These are phyloP conservation scores for Mormyrops boulengeri DNA, from an alignment of 2,797 vertebrate genomes.

Conservation along the genomic window DNA sequence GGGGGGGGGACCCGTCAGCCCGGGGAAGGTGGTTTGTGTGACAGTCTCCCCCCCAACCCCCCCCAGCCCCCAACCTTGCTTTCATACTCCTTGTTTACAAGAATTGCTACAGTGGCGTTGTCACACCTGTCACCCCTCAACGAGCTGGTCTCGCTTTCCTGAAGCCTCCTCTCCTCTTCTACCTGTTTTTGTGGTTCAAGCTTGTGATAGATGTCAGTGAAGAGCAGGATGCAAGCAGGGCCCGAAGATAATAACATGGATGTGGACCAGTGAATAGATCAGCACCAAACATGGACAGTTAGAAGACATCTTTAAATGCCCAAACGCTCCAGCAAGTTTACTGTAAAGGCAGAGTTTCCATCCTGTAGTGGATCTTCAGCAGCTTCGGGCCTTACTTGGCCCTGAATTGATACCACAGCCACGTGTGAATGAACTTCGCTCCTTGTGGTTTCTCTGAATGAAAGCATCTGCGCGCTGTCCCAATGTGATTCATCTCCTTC, in stretches of 20 bases:
- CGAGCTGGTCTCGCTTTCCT: not conserved
- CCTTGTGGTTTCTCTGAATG: not conserved
- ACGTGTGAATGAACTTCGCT: not conserved
- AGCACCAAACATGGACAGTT: not conserved
- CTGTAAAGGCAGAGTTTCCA: not conserved
- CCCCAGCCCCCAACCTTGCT: not conserved
- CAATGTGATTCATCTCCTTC: not conserved
- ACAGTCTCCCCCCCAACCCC: not conserved
- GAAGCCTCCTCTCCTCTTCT: not conserved
- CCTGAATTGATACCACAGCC: not conserved
- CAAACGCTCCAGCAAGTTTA: not conserved
- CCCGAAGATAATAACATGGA: not conserved
- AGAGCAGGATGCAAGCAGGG: not conserved
- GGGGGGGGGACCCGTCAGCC: not conserved
- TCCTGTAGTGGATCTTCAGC: not conserved
- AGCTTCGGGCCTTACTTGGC: not conserved
- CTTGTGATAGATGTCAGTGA: not conserved
- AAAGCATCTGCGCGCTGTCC: not conserved
- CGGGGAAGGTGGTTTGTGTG: not conserved
- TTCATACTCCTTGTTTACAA: slow-evolving; percentile 1
- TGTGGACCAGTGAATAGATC: not conserved
- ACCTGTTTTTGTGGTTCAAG: not conserved
- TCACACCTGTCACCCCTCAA: not conserved
- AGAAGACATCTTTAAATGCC: not conserved
- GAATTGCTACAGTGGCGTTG: not conserved